Evolutionary conservation across 2,888 invertebrate species (phyloP), one percentile per base, ranked within the genome.

Genomic region (Mimas tiliae): DNA sequence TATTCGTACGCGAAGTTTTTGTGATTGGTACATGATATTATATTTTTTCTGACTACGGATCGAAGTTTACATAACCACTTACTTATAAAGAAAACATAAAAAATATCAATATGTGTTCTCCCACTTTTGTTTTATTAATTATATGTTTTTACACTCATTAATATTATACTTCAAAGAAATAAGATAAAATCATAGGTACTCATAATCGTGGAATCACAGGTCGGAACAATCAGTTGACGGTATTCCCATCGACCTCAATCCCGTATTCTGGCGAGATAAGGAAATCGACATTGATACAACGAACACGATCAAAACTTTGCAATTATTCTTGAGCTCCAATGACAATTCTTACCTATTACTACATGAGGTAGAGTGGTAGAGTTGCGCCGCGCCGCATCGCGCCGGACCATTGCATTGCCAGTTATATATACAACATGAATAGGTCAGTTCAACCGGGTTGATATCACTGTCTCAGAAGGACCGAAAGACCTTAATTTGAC

Each of bases 1-100:
- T 81, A 76, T 79, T 81, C 82, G 68, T 70, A 67, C 71, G 70
- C 69, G 63, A 58, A 65, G 67, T 68, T 66, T 67, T 73, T 64
- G 68, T 58, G 70, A 69, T 27, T n/a, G 4, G 27, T 67, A 70
- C 53, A 65, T 64, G 64, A 72, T 52, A 42, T n/a, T 58, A 27
- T 27, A 27, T 27, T 55, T 55, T 55, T 58, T 58, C 19, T 19
- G 19, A 16, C 12, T 42, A 38, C 3, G 12, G 19, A 19, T 6
- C 16, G 38, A 12, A 42, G 42, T 58, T 42, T 16, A 8, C 19
- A 21, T 12, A 42, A 12, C 19, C 58, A 58, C 12, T n/a, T 7
- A 16, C 9, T 38, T 16, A 38, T 38, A n/a, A n/a, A n/a, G n/a
- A n/a, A 9, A 11, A 58, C 38, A 38, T n/a, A 58, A 55, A 12